These are phyloP conservation scores for Synergus japonicus DNA, from an alignment of 2,888 invertebrate species.

Conservation along the genomic window DNA sequence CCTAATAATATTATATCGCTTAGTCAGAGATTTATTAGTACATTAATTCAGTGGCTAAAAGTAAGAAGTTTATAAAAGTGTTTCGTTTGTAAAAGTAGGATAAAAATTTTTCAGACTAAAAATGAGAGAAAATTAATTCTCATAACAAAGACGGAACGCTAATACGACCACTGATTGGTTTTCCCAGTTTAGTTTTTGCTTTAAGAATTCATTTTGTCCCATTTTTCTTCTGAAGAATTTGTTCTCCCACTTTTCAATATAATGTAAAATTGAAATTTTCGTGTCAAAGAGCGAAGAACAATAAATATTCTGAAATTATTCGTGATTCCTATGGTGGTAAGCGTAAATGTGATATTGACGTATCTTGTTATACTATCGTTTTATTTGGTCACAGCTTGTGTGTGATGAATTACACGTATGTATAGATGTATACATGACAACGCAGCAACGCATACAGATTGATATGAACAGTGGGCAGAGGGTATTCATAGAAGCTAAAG, in stretches of 20 bases:
- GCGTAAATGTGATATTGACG: conserved; percentile 2
- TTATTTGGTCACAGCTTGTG: background rate
- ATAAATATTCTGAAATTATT: too few relatives aligned
- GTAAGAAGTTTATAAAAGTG: too few relatives aligned
- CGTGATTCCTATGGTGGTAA: background rate
- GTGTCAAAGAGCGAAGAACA: background rate
- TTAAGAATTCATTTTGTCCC: too few relatives aligned
- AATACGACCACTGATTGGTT: too few relatives aligned
- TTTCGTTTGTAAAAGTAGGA: too few relatives aligned
- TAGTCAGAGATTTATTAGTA: background rate
- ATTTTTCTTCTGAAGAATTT: too few relatives aligned
- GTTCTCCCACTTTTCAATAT: background rate
- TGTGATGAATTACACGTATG: background rate
- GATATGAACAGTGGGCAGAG: background rate
- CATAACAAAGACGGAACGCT: too few relatives aligned
- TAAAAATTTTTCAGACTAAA: too few relatives aligned
- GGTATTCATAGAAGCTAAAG: conserved; percentile 2
- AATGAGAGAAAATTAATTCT: too few relatives aligned
- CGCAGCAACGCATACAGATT: background rate
- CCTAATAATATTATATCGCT: background rate
- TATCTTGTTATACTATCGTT: background rate
- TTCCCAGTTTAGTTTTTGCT: too few relatives aligned
- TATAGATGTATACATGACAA: background rate
- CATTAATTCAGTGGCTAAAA: background rate
- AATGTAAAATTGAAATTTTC: background rate